Percentiles rank a stretch among this genome's conserved stretches.
Conservation (phyloP, 2,888 invertebrate genomes). For the Drosophila anomalata region DNA sequence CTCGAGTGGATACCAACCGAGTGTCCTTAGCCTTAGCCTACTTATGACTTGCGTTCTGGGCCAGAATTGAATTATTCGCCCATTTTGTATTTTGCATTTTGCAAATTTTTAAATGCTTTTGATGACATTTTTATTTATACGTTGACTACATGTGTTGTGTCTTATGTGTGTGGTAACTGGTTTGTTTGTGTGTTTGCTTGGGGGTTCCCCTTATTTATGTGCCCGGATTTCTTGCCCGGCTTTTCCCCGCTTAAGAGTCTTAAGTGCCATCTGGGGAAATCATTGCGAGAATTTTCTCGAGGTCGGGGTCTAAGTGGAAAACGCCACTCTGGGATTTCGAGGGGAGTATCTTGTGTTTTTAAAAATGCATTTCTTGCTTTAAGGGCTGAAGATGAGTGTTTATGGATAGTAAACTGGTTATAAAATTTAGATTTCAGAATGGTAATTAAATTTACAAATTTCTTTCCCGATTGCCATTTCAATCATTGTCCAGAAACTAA, state of each 20-base stretch:
- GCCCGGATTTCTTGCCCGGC: constrained; percentile 30
- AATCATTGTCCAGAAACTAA: background rate
- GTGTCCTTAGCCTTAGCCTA: constrained; percentile 51
- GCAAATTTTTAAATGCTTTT: constrained; percentile 72
- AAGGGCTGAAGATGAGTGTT: constrained; percentile 5
- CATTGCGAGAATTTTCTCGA: constrained; percentile 41
- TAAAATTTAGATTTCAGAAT: background rate
- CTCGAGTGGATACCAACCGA: background rate
- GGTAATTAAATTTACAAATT: background rate
- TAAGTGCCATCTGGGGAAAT: constrained; percentile 72
- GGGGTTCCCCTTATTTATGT: constrained; percentile 27
- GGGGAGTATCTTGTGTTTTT: constrained; percentile 9
- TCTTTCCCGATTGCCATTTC: background rate
- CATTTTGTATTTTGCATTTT: constrained; percentile 53
- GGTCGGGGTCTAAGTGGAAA: constrained; percentile 34
- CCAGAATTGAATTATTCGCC: constrained; percentile 64
- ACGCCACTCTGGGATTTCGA: constrained; percentile 26
- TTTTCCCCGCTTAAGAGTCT: constrained; percentile 40
- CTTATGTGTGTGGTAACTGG: constrained; percentile 5
- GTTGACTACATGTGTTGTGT: constrained; percentile 1
- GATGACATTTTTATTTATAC: constrained; percentile 71
- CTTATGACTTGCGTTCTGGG: constrained; percentile 50
- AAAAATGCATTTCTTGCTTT: constrained; percentile 11
- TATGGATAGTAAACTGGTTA: constrained; percentile 8
- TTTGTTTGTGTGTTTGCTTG: constrained; percentile 1